These are phyloP conservation scores for Heliconius melpomene DNA, from an alignment of 1,140 invertebrate species.

Conservation along the genomic window DNA sequence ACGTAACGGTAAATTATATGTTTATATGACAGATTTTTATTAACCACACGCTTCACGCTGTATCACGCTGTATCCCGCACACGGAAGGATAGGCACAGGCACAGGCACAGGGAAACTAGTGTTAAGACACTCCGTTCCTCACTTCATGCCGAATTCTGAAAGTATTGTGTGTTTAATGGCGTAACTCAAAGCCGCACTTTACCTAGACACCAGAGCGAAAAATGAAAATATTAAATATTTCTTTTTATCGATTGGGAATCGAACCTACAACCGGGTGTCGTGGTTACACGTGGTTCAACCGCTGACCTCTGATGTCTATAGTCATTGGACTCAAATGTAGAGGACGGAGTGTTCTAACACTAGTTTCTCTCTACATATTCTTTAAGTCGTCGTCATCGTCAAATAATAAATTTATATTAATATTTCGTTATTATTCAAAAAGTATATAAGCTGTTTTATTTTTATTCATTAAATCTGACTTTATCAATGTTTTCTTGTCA, in stretches of 20 bases:
- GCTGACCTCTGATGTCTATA: no score
- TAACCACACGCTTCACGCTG: no score
- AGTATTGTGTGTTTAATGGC: no score
- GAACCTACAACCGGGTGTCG: no score
- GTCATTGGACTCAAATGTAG: no score
- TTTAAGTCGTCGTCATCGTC: no score
- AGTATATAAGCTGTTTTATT: neutral
- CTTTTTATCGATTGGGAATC: no score
- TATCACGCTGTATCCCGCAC: neutral
- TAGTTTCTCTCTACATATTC: neutral
- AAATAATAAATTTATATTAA: no score
- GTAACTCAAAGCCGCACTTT: no score
- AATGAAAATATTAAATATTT: neutral
- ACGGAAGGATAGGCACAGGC: no score
- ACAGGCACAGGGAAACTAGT: neutral
- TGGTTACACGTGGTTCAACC: no score
- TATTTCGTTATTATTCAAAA: neutral
- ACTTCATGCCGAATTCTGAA: neutral
- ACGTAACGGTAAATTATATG: no score
- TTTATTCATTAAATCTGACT: neutral
- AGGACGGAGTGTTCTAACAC: neutral
- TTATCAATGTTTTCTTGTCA: constrained; percentile 22
- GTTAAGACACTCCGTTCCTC: neutral
- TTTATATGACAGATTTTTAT: neutral
- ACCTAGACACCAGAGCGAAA: neutral